phyloP scores from a whole-genome alignment of 2,113 vertebrate species.

The Psettodes erumei region DNA sequence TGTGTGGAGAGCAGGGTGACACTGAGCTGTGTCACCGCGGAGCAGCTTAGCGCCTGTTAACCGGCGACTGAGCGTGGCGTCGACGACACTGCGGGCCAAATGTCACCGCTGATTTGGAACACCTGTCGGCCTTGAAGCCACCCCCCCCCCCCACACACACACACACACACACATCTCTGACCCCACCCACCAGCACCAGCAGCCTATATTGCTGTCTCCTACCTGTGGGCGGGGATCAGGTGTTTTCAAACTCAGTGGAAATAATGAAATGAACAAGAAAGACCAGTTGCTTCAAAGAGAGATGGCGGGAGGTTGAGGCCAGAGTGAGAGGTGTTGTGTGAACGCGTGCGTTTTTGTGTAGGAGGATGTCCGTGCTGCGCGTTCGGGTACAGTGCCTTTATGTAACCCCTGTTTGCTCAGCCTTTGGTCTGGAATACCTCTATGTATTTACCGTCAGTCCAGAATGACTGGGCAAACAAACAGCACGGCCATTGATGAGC shows the following conservation, averaged over 20 bases:
- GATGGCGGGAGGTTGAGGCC: background rate
- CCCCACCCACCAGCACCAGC: constrained; percentile 39
- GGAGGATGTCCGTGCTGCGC: constrained; percentile 26
- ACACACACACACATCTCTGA: too few species aligned
- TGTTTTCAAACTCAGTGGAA: constrained; percentile 45
- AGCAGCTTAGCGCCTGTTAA: constrained; percentile 30
- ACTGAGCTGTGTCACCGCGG: constrained; percentile 36
- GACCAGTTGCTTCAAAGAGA: constrained; percentile 25
- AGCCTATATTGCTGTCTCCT: constrained; percentile 1
- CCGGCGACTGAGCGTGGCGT: constrained; percentile 8
- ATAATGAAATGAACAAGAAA: constrained; percentile 50
- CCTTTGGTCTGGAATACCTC: constrained; percentile 68
- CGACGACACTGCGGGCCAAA: constrained; percentile 61
- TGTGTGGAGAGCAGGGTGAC: background rate
- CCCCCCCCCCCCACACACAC: too few species aligned
- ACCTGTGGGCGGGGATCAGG: constrained; percentile 31
- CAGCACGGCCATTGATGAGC: constrained; percentile 80
- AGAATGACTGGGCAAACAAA: constrained; percentile 84
- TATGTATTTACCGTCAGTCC: constrained; percentile 78
- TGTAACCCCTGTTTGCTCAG: constrained; percentile 81
- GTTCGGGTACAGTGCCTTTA: constrained; percentile 76
- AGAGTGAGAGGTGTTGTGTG: constrained; percentile 1
- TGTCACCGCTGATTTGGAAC: constrained; percentile 73
- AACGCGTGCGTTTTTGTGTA: constrained; percentile 18
- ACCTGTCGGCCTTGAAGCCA: constrained; percentile 73